Evolutionary conservation across 2,888 invertebrate species (phyloP).

Genomic region (Pasiphila rectangulata): DNA sequence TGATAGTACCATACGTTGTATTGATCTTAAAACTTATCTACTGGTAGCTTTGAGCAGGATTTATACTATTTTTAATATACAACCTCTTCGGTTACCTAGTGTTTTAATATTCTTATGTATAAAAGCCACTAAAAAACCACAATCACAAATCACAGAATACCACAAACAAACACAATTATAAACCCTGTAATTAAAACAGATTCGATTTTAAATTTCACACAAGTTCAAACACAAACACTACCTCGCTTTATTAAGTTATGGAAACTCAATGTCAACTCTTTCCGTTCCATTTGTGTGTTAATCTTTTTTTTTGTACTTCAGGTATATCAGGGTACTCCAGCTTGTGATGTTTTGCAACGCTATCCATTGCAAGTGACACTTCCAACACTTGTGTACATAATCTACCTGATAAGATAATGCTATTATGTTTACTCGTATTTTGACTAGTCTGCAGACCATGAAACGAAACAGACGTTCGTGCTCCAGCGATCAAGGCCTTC

Average conservation of each 20-base stretch:
- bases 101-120: too few relatives aligned
- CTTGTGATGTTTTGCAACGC: conserved; percentile 61
- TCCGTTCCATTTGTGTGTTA: conserved; percentile 65
- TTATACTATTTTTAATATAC: too few relatives aligned
- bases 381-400: conserved; percentile 75
- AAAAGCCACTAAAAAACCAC: too few relatives aligned
- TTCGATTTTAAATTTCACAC: conserved; percentile 18
- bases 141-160: too few relatives aligned
- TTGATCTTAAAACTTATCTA: too few relatives aligned
- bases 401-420: conserved; percentile 70
- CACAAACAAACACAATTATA: too few relatives aligned
- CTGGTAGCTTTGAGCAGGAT: too few relatives aligned
- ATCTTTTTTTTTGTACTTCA: conserved; percentile 43
- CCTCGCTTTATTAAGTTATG: conserved; percentile 77
- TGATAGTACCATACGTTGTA: too few relatives aligned
- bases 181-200: too few relatives aligned
- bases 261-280: conserved; percentile 72
- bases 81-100: too few relatives aligned
- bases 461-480: conserved; percentile 24
- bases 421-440: conserved; percentile 39
- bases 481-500: conserved; percentile 34
- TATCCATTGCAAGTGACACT: conserved; percentile 65
- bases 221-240: conserved; percentile 44
- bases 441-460: conserved; percentile 17
- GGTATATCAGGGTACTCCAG: conserved; percentile 43